Evolutionary conservation across 1,140 invertebrate genomes (phyloP), one percentile per base, ranked within the genome.

Genomic region (Spodoptera litura): DNA sequence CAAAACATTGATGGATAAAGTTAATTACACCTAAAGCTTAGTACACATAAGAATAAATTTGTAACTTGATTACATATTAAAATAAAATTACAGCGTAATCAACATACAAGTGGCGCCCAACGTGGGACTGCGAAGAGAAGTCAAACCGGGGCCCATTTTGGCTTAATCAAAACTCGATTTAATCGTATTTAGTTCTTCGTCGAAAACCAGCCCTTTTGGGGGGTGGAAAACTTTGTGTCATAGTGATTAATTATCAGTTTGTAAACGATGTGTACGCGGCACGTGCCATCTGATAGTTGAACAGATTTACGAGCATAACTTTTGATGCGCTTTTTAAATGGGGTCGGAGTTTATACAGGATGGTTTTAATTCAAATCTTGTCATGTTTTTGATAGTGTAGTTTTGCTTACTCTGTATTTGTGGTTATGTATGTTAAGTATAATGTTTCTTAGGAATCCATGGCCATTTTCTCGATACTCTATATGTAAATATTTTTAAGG

Each of bases 131-230:
- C 75, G 80, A 83, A 70, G 79, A 62, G 81, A 49, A 79, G 53
- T 75, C 53, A 56, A 27, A 27, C 20, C 44, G 25, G 38, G 4
- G 71, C 79, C 80, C 53, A 72, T 82, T 84, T 81, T 56, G 64
- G 76, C 83, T 82, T 85, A 81, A 88, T 87, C 83, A 86, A 85
- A 88, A 88, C 82, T 80, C 79, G 80, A 88, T 86, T 86, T 79
- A 76, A 56, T 15, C 76, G 72, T 80, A 78, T 83, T 86, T 85
- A 86, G 81, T 82, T 79, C 78, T 79, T 81, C 77, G 66, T 78
- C 64, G 72, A 81, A 83, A 85, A 81, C 84, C 81, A 81, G 76
- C 78, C 80, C 77, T 80, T 83, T 81, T 55, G 55, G 79, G 79
- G 79, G 74, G 64, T 55, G 38, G 76, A 75, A 82, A 87, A 86